Evolutionary conservation across 2,797 vertebrate genomes (phyloP), one percentile per base, ranked within the genome.

Genomic region (Melopsittacus undulatus): DNA sequence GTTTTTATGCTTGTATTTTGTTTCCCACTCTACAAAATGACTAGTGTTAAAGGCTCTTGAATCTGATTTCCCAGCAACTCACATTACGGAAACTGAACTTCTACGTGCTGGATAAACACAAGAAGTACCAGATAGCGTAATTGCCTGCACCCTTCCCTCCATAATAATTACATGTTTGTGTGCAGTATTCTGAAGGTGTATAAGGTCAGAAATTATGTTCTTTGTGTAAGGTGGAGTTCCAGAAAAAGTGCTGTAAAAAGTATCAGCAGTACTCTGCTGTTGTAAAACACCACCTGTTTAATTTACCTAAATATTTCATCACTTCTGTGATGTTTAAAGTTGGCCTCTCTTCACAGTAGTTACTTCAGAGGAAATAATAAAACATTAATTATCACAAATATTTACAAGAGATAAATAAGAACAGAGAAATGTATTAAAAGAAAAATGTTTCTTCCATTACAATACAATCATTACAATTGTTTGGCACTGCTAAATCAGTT

Each of bases 301-400:
- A 89, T 94, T 89, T 76, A 78, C 61, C 74, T 57, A 88, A 75
- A 91, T 83, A 84, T 88, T 94, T 89, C 88, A 74, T 91, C 64
- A 76, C 69, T 89, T 72, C 84, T 7, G n/a, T 42, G 61, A 79
- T 64, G n/a, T 83, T 90, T 95, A 59, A 86, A 66, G 38, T 67
- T 15, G 8, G 32, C 51, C 67, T 62, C 42, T 80, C 43, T 67
- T 66, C 57, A 51, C 20, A 22, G n/a, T 16, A 46, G 62, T 46
- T 83, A 78, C 45, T 90, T 81, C 40, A 88, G 72, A 78, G 20
- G 15, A 69, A 70, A 38, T 56, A 77, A 85, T n/a, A 59, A 54
- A 74, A n/a, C 51, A 74, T 85, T 62, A 78, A 45, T 66, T 74
- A 66, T 40, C 43, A 64, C 42, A 56, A 61, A 85, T 78, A 85